Evolutionary conservation across 2,888 invertebrate species (phyloP).

Genomic region (Anoplius nigerrimus): DNA sequence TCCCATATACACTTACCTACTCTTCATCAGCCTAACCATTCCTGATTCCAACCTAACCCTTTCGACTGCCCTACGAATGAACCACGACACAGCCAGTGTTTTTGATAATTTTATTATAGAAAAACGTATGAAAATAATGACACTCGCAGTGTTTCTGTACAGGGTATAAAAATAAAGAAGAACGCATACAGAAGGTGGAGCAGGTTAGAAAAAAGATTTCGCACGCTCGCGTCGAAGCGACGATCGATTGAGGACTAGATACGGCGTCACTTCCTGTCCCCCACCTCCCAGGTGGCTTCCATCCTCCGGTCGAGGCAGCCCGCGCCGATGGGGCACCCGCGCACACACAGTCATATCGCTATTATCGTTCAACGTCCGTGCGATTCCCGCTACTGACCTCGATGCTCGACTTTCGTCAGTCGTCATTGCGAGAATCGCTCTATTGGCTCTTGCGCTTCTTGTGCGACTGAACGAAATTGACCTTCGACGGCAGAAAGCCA

Average conservation of each 20-base stretch:
- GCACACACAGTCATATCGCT: no score
- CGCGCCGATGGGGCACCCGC: no score
- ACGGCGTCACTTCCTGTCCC: constrained; percentile 26
- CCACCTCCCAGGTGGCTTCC: background rate
- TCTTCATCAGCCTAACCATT: no score
- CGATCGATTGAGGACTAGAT: constrained; percentile 67
- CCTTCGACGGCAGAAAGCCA: constrained; percentile 71
- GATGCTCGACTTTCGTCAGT: constrained; percentile 30
- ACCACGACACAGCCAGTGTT: background rate
- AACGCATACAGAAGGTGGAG: constrained; percentile 13
- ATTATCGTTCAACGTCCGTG: no score
- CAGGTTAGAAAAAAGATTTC: constrained; percentile 14
- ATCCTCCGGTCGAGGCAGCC: background rate
- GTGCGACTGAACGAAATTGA: constrained; percentile 63
- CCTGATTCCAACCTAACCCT: no score
- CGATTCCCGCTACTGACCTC: no score
- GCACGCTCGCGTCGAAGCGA: constrained; percentile 19
- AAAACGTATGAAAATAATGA: constrained; percentile 1
- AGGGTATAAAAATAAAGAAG: constrained; percentile 17
- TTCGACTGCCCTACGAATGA: no score
- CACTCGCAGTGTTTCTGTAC: constrained; percentile 7
- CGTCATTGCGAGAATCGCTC: constrained; percentile 19
- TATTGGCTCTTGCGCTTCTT: constrained; percentile 65
- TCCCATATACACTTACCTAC: no score
- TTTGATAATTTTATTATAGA: constrained; percentile 1